Base-by-base conservation (phyloP, 2,888 invertebrate genomes). In the Cabera pusaria region DNA sequence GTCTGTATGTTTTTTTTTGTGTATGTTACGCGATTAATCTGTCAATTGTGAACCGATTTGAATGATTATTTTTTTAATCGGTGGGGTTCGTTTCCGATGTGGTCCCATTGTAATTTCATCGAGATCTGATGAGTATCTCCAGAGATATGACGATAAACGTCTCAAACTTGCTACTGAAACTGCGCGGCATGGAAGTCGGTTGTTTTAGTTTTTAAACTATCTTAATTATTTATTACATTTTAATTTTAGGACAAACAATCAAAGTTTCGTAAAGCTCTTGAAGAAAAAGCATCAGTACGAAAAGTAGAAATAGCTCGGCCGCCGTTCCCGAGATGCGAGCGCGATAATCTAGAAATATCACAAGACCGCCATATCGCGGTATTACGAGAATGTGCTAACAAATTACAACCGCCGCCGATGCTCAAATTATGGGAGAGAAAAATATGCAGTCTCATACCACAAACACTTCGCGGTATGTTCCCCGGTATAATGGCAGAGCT, bases 401-500 rank as follows among this genome's bases (percentile, higher is more conserved):
- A 90, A 45, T 87, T 93, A 24, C 81, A 90, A 21, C 91, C 92
- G 2, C 91, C 92, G 0, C 89, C 90, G 3, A 93, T 93, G 91
- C 82, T 91, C 1, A 82, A 86, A 11, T 84, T 90, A 19, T 92
- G 92, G 75, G 93, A 93, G 69, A 64, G 81, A 4, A 91, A 90
- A 59, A 93, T 95, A 38, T 76, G 87, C 27, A 85, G 77, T 31
- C 89, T 90, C 27, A 86, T 93, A 0, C 91, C 92, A 0, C 64
- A 72, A 0, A 83, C 85, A 27, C 70, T 93, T n/a, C 90, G 91
- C 41, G 73, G 73, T 12, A 86, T 90, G 22, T 93, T 90, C 64
- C 90, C 91, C 0, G 69, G 80, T 11, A 60, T 92, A 0, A 82
- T 91, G 18, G 80, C 90, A 12, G 79, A 73, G 3, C 78, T 93